These are phyloP conservation scores for human (Homo sapiens) DNA, from an alignment of 2,113 vertebrate genomes.

Conservation along the genomic window GRCh38 chr5:103001001-103001500, in stretches of 20 bases:
- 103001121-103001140: not conserved
- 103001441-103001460: not conserved
- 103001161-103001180: not conserved
- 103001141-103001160: not conserved
- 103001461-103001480: not conserved
- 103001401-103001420: not conserved
- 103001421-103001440: conserved; percentile 27
- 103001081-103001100: not conserved
- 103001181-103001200: not conserved
- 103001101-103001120: not conserved
- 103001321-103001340: not conserved
- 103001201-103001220: not conserved
- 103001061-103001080: not conserved
- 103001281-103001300: not conserved
- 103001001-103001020: conserved; percentile 12
- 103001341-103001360: not conserved
- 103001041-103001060: not conserved
- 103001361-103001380: not conserved
- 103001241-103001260: conserved; percentile 15
- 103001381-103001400: conserved; percentile 36
- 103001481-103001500: conserved; percentile 54
- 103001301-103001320: not conserved
- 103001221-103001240: not conserved
- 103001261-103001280: not conserved
- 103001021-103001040: no score